Conservation (phyloP, 2,113 vertebrate genomes). For the Mastomys natalensis region DNA sequence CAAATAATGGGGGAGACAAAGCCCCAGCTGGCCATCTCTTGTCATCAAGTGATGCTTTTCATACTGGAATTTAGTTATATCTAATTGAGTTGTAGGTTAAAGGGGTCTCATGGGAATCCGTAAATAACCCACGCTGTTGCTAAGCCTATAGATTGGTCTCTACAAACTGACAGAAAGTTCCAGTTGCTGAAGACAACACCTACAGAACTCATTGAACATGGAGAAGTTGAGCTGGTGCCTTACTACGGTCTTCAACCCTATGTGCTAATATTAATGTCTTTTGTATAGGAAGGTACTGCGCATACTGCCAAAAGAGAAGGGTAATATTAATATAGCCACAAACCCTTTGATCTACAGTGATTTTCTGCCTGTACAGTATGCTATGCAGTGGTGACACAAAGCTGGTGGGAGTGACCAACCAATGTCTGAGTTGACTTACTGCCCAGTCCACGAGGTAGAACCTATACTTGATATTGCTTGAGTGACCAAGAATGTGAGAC, state of each 20-base stretch:
- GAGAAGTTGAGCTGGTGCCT: background rate
- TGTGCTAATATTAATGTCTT: background rate
- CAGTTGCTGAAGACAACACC: background rate
- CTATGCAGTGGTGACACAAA: background rate
- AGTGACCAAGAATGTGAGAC: background rate
- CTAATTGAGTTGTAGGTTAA: background rate
- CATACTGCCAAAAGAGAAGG: background rate
- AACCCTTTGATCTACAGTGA: background rate
- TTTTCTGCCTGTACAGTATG: background rate
- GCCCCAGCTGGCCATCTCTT: background rate
- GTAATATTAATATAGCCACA: background rate
- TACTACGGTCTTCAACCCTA: background rate
- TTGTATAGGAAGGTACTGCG: background rate
- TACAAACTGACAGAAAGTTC: background rate
- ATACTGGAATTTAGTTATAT: background rate
- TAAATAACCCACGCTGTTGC: background rate
- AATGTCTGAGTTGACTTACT: background rate
- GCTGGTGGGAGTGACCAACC: background rate
- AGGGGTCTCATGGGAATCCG: background rate
- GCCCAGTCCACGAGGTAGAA: background rate
- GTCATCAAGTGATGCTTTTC: background rate
- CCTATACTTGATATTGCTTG: background rate
- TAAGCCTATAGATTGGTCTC: background rate
- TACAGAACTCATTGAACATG: background rate
- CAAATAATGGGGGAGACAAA: background rate